These are phyloP conservation scores for Rana temporaria DNA, from an alignment of 2,113 vertebrate genomes.

Conservation along the genomic window DNA sequence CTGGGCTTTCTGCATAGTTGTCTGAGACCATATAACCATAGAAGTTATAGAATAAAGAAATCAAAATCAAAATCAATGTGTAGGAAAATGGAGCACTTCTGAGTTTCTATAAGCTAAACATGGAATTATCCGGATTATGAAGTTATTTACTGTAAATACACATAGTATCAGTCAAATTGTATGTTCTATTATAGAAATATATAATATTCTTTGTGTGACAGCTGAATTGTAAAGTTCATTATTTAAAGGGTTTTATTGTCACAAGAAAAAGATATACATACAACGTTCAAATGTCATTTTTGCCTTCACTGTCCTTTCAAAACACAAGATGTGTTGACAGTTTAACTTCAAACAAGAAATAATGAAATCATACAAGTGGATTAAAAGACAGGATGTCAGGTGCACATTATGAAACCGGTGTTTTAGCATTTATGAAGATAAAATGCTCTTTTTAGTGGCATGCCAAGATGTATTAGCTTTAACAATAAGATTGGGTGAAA, in stretches of 20 bases:
- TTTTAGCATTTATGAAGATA: background rate
- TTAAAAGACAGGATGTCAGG: constrained; percentile 23
- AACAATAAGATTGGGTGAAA: background rate
- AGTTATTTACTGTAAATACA: background rate
- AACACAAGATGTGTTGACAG: background rate
- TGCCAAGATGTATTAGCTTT: background rate
- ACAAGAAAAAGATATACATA: constrained; percentile 7
- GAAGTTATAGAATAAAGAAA: no score
- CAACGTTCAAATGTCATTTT: constrained; percentile 20
- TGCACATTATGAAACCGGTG: background rate
- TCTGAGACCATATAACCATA: no score
- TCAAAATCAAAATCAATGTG: no score
- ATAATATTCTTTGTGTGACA: background rate
- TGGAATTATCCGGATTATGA: constrained; percentile 24
- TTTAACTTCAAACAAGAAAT: constrained; percentile 24
- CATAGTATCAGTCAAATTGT: constrained; percentile 15
- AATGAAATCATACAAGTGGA: constrained; percentile 28
- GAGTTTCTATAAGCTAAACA: background rate
- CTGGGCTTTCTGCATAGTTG: no score
- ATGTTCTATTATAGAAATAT: background rate
- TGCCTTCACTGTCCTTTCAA: background rate
- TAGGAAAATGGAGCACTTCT: no score
- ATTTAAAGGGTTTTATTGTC: constrained; percentile 21
- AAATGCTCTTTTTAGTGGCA: background rate
- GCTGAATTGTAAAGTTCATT: constrained; percentile 3